A percentile compares a stretch with the other conserved stretches of the same genome.
Evolutionary conservation across 2,797 vertebrate species (phyloP).

Genomic region (Menidia menidia): DNA sequence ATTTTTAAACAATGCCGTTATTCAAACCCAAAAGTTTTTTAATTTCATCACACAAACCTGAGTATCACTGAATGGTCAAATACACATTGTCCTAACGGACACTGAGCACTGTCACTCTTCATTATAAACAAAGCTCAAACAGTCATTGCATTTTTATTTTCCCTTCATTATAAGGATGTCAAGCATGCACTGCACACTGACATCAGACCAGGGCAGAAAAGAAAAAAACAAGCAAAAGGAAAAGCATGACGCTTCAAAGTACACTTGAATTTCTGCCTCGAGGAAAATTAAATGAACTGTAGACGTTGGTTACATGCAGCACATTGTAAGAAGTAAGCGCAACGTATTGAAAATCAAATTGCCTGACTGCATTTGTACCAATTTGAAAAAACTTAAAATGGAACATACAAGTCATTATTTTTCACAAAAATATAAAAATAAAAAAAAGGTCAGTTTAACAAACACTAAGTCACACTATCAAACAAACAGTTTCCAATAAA

Average conservation of each 20-base stretch:
- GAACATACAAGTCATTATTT: slow-evolving; percentile 11
- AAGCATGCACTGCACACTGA: slow-evolving; percentile 35
- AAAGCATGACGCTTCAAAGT: slow-evolving; percentile 1
- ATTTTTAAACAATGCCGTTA: too few relatives aligned
- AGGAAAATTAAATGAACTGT: slow-evolving; percentile 3
- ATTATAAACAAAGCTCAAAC: slow-evolving; percentile 33
- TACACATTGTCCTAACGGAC: slow-evolving; percentile 13
- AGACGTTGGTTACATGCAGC: slow-evolving; percentile 21
- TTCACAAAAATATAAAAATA: slow-evolving; percentile 35
- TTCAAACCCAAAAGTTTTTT: background rate
- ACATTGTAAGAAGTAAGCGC: slow-evolving; percentile 9
- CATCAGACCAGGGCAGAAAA: slow-evolving; percentile 31
- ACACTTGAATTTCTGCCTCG: slow-evolving; percentile 16
- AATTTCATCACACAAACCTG: slow-evolving; percentile 24
- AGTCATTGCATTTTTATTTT: slow-evolving; percentile 56
- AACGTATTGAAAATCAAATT: slow-evolving; percentile 15
- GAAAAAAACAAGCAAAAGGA: background rate
- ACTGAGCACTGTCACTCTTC: slow-evolving; percentile 26
- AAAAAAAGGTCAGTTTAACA: slow-evolving; percentile 25
- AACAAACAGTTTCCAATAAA: slow-evolving; percentile 8
- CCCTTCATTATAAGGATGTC: slow-evolving; percentile 47
- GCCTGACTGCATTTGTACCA: slow-evolving; percentile 22
- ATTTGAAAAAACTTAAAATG: slow-evolving; percentile 6
- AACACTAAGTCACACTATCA: background rate
- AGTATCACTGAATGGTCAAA: slow-evolving; percentile 29